Evolutionary conservation across 2,888 invertebrate genomes (phyloP), one percentile per base, ranked within the genome.

Genomic region (Epinotia brunnichana): DNA sequence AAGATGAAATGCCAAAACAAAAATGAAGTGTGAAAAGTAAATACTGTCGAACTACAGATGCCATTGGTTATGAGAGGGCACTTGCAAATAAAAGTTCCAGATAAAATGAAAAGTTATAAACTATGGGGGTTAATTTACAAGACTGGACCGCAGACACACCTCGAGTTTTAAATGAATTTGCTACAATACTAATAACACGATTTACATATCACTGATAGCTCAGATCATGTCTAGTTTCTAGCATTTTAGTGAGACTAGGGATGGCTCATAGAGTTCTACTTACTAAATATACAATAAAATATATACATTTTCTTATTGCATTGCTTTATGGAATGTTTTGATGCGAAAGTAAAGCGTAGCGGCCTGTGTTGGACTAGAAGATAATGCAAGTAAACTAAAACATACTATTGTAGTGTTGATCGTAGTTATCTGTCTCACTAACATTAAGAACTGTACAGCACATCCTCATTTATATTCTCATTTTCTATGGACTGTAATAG

Each of bases 31-130:
- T 81, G 82, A 90, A 91, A 92, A 91, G 91, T 92, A 91, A 92
- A 91, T 91, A 91, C 91, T 91, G 92, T 85, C 83, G 78, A 83
- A 87, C 85, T 87, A 87, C 82, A 85, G 86, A 89, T 89, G 90
- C 89, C 88, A 80, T 84, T 85, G 89, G 89, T 91, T 89, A 89
- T 74, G 78, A 80, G 76, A 77, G 78, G 77, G 81, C 85, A 90
- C 89, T 90, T 88, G 89, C 91, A 90, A 90, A 90, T 85, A 75
- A 67, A 64, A 67, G 56, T 48, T 59, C 19, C 41, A 69, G 2
- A 59, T 44, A 70, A 64, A 71, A 68, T 57, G 44, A 56, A 35
- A 24, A 29, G 11, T 53, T 35, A 53, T 53, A 21, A 63, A 41
- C 51, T 51, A 69, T 39, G 54, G 67, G 60, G 63, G 70, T 68